Percentiles rank a stretch among this genome's conserved stretches.
Evolutionary conservation across 1,140 invertebrate genomes (phyloP).

Genomic region (Oncopodura yosiiana): DNA sequence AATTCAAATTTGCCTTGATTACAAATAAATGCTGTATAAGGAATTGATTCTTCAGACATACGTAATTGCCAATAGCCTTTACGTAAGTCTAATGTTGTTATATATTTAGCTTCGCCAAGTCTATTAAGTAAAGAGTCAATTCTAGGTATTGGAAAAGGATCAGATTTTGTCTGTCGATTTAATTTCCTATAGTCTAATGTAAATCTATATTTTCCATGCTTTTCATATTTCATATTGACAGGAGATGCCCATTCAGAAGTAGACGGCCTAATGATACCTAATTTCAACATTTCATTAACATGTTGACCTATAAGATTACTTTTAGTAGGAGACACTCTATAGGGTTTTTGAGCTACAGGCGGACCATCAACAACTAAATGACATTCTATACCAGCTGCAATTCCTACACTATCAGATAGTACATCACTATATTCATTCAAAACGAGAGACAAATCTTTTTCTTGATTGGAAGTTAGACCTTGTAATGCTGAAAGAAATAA

Average conservation of each 20-base stretch:
- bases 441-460: no score
- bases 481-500: no score
- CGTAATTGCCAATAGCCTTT: conserved; percentile 32
- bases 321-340: conserved; percentile 1
- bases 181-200: conserved; percentile 12
- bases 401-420: no score
- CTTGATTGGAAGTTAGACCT: no score
- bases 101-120: conserved; percentile 3
- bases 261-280: conserved; percentile 13
- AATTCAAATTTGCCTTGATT: conserved; percentile 37
- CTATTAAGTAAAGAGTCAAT: conserved; percentile 2
- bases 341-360: conserved; percentile 1
- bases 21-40: conserved; percentile 41
- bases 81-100: conserved; percentile 6
- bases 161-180: conserved; percentile 14
- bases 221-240: conserved; percentile 14
- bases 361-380: no score
- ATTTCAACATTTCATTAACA: conserved; percentile 14
- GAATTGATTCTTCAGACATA: conserved; percentile 36
- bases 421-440: no score
- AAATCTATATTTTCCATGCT: conserved; percentile 16
- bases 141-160: conserved; percentile 23
- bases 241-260: conserved; percentile 7
- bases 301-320: conserved; percentile 1
- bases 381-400: no score